phyloP scores from a whole-genome alignment of 2,797 vertebrate species.

The Podargus strigoides region DNA sequence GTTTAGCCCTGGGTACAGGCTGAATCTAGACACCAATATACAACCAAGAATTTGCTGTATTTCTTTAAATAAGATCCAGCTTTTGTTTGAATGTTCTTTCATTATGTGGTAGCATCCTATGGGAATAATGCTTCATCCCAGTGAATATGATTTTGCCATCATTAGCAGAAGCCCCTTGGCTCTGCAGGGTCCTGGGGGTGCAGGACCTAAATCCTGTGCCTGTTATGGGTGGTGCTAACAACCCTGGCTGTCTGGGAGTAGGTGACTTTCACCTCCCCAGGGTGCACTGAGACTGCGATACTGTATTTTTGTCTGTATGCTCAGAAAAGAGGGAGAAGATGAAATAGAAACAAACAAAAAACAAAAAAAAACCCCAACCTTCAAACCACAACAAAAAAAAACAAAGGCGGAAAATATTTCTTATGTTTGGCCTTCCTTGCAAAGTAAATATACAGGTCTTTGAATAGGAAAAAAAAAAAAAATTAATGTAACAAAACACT shows the following conservation, averaged over 20 bases:
- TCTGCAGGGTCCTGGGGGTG: background rate
- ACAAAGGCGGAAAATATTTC: background rate
- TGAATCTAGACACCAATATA: no score
- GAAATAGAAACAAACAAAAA: background rate
- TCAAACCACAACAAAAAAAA: no score
- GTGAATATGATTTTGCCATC: background rate
- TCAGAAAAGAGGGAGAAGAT: background rate
- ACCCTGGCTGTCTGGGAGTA: background rate
- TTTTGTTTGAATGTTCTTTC: background rate
- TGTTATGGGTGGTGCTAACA: accelerated
- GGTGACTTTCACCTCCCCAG: background rate
- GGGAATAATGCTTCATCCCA: background rate
- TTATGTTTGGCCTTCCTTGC: background rate
- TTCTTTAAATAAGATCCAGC: background rate
- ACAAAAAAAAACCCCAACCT: background rate
- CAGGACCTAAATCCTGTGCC: background rate
- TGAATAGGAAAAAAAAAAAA: background rate
- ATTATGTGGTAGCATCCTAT: background rate
- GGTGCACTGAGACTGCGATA: no score
- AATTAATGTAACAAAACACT: background rate
- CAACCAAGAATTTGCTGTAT: background rate
- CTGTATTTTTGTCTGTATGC: background rate
- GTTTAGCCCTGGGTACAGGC: no score
- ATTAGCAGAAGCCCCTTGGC: background rate
- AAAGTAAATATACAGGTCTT: background rate